Evolutionary conservation across 2,888 invertebrate genomes (phyloP).

Genomic region (Subacronicta megacephala): DNA sequence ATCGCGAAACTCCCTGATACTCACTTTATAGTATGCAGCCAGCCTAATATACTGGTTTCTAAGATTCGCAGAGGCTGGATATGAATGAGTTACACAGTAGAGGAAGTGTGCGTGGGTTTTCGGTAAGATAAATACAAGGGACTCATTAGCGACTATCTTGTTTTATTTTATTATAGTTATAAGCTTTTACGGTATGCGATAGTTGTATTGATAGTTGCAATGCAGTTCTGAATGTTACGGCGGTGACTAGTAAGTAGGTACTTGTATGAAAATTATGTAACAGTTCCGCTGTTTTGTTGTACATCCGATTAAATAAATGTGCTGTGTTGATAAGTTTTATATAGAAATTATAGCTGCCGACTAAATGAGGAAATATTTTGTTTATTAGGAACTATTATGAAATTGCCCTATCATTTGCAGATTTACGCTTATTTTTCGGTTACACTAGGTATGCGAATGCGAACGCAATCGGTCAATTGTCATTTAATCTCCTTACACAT

Average conservation of each 20-base stretch:
- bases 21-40: constrained; percentile 24
- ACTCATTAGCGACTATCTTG: constrained; percentile 53
- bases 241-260: background rate
- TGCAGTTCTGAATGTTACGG: constrained; percentile 24
- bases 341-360: background rate
- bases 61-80: constrained; percentile 38
- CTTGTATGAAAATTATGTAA: constrained; percentile 6
- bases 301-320: background rate
- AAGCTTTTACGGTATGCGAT: constrained; percentile 42
- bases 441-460: too few species aligned
- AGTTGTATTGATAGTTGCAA: constrained; percentile 27
- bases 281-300: constrained; percentile 14
- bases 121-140: constrained; percentile 61
- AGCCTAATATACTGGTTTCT: constrained; percentile 32
- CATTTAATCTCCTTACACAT: too few species aligned
- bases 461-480: too few species aligned
- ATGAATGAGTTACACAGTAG: constrained; percentile 41
- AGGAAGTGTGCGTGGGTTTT: constrained; percentile 52
- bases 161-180: constrained; percentile 53
- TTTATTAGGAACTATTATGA: background rate
- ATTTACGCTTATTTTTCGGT: too few species aligned
- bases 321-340: background rate
- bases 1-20: constrained; percentile 28
- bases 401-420: too few species aligned
- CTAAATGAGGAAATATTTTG: too few species aligned